These are phyloP conservation scores for Melinopterus prodromus DNA, from an alignment of 2,888 invertebrate genomes.

Conservation along the genomic window DNA sequence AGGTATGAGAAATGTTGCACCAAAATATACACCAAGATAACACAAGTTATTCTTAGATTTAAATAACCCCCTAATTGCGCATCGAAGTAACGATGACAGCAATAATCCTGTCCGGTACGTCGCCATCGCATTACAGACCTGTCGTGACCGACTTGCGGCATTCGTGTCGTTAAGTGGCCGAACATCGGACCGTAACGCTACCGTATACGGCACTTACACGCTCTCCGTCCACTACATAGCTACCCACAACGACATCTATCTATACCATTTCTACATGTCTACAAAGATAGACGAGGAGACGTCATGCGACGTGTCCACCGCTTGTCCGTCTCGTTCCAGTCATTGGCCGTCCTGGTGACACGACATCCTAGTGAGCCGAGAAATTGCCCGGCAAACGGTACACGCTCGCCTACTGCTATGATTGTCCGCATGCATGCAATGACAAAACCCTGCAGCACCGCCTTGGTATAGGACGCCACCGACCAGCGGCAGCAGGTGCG, in stretches of 20 bases:
- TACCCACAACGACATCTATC: slow-evolving; percentile 4
- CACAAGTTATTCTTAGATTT: not conserved
- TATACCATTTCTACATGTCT: not conserved
- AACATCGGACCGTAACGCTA: slow-evolving; percentile 5
- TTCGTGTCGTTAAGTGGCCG: slow-evolving; percentile 21
- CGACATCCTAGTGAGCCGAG: not conserved
- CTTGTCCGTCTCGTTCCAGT: slow-evolving; percentile 4
- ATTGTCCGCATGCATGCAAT: not conserved
- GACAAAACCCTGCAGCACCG: not conserved
- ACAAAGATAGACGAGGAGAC: slow-evolving; percentile 4
- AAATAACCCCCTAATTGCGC: not conserved
- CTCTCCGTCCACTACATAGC: not conserved
- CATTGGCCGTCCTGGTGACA: slow-evolving; percentile 4
- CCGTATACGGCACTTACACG: not conserved
- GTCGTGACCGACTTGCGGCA: slow-evolving; percentile 20
- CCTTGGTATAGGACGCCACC: not conserved
- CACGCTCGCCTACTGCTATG: not conserved
- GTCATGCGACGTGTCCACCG: slow-evolving; percentile 4
- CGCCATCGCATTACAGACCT: not conserved
- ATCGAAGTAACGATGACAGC: slow-evolving; percentile 5
- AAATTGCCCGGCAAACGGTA: not conserved
- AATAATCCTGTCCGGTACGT: slow-evolving; percentile 16
- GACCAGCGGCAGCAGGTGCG: not conserved
- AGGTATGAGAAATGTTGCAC: too few species aligned
- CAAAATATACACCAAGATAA: too few species aligned